Evolutionary conservation across 2,113 vertebrate genomes (phyloP), one percentile per base, ranked within the genome.

Genomic region (Oriolus oriolus): DNA sequence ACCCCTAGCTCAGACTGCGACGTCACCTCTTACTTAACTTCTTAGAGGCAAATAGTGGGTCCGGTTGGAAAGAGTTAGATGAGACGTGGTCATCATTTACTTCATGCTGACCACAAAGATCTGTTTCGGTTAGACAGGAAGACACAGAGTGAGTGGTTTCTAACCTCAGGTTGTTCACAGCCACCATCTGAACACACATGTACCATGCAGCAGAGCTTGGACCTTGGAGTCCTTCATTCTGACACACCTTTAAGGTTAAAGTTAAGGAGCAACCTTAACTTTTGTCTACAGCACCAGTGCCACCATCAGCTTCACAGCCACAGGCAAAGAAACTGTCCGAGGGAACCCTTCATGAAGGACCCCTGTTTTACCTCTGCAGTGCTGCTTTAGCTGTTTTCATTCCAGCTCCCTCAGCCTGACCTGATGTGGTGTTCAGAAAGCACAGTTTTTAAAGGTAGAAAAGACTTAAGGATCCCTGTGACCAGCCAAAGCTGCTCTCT

Each of bases 21-120:
- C 97, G 98, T 98, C 98, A 99, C 97, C 97, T 97, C 98, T 98
- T 98, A 98, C 98, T 98, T 98, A 98, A 98, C 97, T 96, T 97
- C 84, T 95, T 45, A 33, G 47, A 93, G 66, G 54, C 85, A 87
- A 93, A 92, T 10, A 87, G 79, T 59, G 65, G 81, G 87, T 71
- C 91, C 21, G 31, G 63, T 17, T 78, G 59, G 64, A 93, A 68
- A 83, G 73, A 87, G 76, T 64, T 47, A 35, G 68, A 31, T 0
- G 2, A 90, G 87, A 87, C 42, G 71, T 66, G 87, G 92, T 69
- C 88, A 92, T 27, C 50, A 2, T 80, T 74, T 68, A 66, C 80
- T 96, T 78, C 75, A 16, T 60, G 68, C 90, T 91, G 90, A 84
- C 84, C 94, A 82, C 84, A 95, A 50, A 89, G 84, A 35, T 50